phyloP scores from a whole-genome alignment of 2,113 vertebrate species.

The Vulpes vulpes region DNA sequence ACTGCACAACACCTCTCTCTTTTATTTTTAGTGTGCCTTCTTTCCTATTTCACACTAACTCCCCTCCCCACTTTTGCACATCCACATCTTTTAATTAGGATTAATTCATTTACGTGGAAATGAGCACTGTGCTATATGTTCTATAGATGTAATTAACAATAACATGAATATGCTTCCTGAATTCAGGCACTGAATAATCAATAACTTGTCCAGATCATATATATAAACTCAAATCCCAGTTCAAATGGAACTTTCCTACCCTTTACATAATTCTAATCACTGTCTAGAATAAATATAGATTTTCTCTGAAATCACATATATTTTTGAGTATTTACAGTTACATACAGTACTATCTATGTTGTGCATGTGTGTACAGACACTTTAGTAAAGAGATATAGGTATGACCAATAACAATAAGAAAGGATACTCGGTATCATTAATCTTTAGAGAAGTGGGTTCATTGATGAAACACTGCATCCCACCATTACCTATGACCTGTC shows the following conservation, averaged over 20 bases:
- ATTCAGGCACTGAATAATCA: not conserved
- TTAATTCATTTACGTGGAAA: not conserved
- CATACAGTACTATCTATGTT: not conserved
- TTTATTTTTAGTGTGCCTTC: not conserved
- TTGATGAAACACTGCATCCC: not conserved
- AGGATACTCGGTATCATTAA: not conserved
- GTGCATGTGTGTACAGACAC: not conserved
- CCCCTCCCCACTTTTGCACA: not conserved
- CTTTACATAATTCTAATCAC: not conserved
- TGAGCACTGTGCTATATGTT: not conserved
- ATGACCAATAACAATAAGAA: not conserved
- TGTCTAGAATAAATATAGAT: not conserved
- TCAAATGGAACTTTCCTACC: not conserved
- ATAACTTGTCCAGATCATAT: not conserved
- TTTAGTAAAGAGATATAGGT: not conserved
- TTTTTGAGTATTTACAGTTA: not conserved
- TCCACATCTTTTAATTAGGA: not conserved
- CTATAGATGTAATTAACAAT: not conserved
- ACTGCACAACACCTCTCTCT: not conserved
- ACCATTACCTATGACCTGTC: not conserved
- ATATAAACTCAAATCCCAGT: not conserved
- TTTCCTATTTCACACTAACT: not conserved
- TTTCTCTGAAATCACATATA: not conserved
- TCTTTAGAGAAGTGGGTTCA: not conserved
- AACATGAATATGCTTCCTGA: not conserved